Percentiles rank a stretch among this genome's conserved stretches.
Conservation (phyloP, 2,888 invertebrate genomes). For the Euzetes globulus region DNA sequence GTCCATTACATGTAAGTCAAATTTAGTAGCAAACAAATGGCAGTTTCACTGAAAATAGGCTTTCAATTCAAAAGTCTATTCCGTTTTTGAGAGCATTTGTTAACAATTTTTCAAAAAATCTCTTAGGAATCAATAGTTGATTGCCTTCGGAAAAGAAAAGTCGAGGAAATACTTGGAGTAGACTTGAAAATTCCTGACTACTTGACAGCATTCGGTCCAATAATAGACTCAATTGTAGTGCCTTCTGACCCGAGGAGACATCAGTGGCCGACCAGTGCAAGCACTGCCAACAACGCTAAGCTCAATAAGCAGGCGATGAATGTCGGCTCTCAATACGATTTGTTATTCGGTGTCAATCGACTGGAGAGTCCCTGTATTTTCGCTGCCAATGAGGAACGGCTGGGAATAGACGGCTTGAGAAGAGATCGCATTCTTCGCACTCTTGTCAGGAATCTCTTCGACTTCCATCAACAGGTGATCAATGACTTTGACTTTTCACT, state of each 20-base stretch:
- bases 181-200: constrained; percentile 57
- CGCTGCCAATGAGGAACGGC: constrained; percentile 69
- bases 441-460: constrained; percentile 38
- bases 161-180: constrained; percentile 58
- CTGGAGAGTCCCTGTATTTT: constrained; percentile 74
- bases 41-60: neutral
- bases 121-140: constrained; percentile 39
- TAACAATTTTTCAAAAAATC: constrained; percentile 24
- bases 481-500: too few species aligned
- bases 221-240: constrained; percentile 88
- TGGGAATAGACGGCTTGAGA: constrained; percentile 84
- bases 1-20: constrained; percentile 46
- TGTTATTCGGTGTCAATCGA: constrained; percentile 52
- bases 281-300: too few species aligned
- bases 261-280: constrained; percentile 32
- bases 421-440: constrained; percentile 68
- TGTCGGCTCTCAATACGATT: constrained; percentile 47
- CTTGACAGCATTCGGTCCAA: constrained; percentile 80
- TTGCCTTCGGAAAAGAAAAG: constrained; percentile 55
- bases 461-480: constrained; percentile 38
- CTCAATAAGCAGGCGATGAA: constrained; percentile 38
- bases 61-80: too few species aligned
- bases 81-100: neutral
- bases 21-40: neutral
- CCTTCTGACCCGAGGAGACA: constrained; percentile 54